Percentiles rank a stretch among this genome's conserved stretches.
Conservation (phyloP, 2,888 invertebrate genomes). For the Plebejus anna region DNA sequence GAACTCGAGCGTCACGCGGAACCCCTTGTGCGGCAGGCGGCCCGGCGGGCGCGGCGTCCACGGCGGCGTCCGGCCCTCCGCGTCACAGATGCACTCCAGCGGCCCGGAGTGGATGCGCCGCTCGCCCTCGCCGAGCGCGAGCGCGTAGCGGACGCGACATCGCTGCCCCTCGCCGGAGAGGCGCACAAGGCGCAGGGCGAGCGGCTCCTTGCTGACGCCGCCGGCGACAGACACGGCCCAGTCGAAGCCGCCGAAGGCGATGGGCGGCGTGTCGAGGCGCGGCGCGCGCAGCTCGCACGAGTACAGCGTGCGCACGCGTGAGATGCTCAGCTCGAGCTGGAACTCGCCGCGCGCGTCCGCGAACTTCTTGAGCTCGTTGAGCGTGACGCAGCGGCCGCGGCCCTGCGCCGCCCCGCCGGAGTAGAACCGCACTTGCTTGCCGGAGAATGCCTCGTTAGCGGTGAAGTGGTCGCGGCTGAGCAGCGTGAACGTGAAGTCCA, state of each 20-base stretch:
- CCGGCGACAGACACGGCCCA: conserved; percentile 86
- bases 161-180: conserved; percentile 90
- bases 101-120: conserved; percentile 84
- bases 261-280: conserved; percentile 76
- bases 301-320: conserved; percentile 86
- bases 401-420: conserved; percentile 86
- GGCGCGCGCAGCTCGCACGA: conserved; percentile 85
- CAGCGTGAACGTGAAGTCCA: conserved; percentile 89
- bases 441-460: conserved; percentile 88
- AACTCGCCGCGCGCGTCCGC: conserved; percentile 90
- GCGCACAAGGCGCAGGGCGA: conserved; percentile 81
- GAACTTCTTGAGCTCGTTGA: conserved; percentile 86
- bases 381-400: conserved; percentile 85
- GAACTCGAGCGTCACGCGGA: conserved; percentile 87
- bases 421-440: conserved; percentile 85
- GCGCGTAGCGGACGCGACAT: conserved; percentile 86
- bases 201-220: conserved; percentile 79
- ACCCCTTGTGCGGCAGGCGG: conserved; percentile 81
- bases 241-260: conserved; percentile 89
- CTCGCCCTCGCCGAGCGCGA: conserved; percentile 84
- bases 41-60: conserved; percentile 84
- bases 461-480: conserved; percentile 91
- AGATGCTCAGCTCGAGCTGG: conserved; percentile 88
- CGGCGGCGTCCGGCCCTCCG: conserved; percentile 84
- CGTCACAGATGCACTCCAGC: conserved; percentile 85